phyloP scores from a whole-genome alignment of 2,888 invertebrate species.

The Acleris laterana region DNA sequence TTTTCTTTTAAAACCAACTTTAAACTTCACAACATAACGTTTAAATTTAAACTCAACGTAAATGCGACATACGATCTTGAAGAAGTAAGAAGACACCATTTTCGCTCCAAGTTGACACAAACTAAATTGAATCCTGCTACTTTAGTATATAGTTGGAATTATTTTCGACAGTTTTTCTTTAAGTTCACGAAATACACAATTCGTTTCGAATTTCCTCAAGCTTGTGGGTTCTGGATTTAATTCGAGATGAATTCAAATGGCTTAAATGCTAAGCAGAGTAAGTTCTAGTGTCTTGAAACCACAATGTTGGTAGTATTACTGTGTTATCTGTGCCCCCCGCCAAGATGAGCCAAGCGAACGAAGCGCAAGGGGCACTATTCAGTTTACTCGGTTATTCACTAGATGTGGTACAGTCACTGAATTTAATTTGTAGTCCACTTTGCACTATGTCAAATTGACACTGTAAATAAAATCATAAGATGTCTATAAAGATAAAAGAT shows the following conservation, averaged over 20 bases:
- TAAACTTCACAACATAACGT: neutral
- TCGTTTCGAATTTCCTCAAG: conserved; percentile 1
- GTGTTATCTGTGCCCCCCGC: no score
- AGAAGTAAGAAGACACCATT: neutral
- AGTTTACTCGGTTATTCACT: no score
- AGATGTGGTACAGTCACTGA: no score
- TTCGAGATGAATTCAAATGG: conserved; percentile 16
- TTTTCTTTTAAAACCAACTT: neutral
- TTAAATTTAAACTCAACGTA: neutral
- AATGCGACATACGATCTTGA: neutral
- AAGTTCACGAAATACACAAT: neutral
- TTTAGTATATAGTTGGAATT: neutral
- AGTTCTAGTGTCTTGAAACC: conserved; percentile 12
- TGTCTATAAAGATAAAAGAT: no score
- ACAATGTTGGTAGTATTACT: conserved; percentile 9
- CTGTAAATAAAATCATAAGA: no score
- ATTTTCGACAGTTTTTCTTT: neutral
- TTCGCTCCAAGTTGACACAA: neutral
- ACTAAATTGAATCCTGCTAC: neutral
- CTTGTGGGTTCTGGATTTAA: conserved; percentile 5
- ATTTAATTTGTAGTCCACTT: no score
- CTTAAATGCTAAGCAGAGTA: conserved; percentile 20
- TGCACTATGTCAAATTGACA: no score
- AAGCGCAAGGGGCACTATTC: no score
- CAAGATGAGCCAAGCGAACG: no score